Percentiles rank a stretch among this genome's conserved stretches.
Conservation (phyloP, 2,113 vertebrate species). For the Stercorarius parasiticus region DNA sequence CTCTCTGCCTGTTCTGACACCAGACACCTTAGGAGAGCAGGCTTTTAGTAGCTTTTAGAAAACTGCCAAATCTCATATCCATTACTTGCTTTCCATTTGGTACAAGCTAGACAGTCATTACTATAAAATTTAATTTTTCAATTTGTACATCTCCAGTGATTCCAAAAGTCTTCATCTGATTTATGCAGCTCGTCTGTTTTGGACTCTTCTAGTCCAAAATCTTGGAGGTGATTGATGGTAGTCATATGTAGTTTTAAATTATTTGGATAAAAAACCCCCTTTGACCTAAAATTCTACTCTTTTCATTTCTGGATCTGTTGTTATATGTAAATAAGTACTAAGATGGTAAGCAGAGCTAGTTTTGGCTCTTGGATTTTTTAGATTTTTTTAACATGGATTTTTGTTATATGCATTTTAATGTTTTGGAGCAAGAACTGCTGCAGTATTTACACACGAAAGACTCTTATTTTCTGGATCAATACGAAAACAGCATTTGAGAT, state of each 20-base stretch:
- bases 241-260: not conserved
- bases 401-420: not conserved
- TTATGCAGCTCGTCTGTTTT: not conserved
- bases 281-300: not conserved
- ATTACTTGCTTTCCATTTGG: not conserved
- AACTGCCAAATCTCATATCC: not conserved
- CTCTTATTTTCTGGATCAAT: not conserved
- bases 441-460: not conserved
- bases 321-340: not conserved
- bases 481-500: not conserved
- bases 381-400: not conserved
- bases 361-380: not conserved
- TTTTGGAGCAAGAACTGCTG: not conserved
- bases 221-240: not conserved
- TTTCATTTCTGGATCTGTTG: not conserved
- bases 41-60: not conserved
- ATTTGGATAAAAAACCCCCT: not conserved
- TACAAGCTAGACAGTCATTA: not conserved
- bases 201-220: not conserved
- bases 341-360: not conserved
- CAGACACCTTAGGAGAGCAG: not conserved
- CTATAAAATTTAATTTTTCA: not conserved
- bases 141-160: not conserved
- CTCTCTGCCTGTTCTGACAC: slow-evolving; percentile 19
- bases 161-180: not conserved